Percentiles rank a stretch among this genome's conserved stretches.
Evolutionary conservation across 2,888 invertebrate species (phyloP).

Genomic region (Tetrapedia diversipes): DNA sequence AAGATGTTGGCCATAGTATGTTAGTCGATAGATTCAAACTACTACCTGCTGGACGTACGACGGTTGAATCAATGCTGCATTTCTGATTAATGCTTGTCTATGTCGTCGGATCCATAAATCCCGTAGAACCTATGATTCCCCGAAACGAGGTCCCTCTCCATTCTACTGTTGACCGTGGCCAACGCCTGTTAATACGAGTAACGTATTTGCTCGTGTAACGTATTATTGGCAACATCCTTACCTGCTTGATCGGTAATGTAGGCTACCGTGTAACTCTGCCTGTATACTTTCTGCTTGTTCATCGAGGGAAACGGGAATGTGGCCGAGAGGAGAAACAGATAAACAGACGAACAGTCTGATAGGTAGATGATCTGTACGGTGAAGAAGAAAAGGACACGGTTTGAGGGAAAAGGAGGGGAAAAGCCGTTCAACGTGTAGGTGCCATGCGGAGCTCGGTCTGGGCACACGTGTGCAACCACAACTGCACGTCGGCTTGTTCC

Average conservation of each 20-base stretch:
- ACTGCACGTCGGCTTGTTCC: constrained; percentile 16
- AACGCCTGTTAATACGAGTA: constrained; percentile 63
- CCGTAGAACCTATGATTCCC: no score
- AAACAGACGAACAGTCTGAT: constrained; percentile 13
- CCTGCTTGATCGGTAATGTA: constrained; percentile 62
- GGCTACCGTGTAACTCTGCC: constrained; percentile 68
- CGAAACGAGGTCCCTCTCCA: constrained; percentile 10
- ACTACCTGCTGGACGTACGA: constrained; percentile 51
- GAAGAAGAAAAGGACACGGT: not conserved
- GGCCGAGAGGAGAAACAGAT: constrained; percentile 13
- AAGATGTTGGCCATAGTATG: constrained; percentile 48
- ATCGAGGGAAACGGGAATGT: constrained; percentile 7
- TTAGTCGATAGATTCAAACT: constrained; percentile 64
- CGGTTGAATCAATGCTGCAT: constrained; percentile 11
- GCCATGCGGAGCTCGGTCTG: constrained; percentile 33
- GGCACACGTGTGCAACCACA: constrained; percentile 46
- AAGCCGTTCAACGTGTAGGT: constrained; percentile 46
- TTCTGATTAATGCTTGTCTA: constrained; percentile 28
- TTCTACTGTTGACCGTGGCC: constrained; percentile 6
- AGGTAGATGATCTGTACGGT: not conserved
- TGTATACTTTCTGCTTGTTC: not conserved
- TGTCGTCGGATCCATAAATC: constrained; percentile 26
- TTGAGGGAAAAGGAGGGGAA: not conserved
- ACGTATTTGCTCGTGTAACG: constrained; percentile 71
- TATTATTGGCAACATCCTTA: constrained; percentile 75